A percentile compares a stretch with the other conserved stretches of the same genome.
These are phyloP conservation scores for Ctenoplectra terminalis DNA, from an alignment of 1,140 invertebrate genomes.

Conservation along the genomic window DNA sequence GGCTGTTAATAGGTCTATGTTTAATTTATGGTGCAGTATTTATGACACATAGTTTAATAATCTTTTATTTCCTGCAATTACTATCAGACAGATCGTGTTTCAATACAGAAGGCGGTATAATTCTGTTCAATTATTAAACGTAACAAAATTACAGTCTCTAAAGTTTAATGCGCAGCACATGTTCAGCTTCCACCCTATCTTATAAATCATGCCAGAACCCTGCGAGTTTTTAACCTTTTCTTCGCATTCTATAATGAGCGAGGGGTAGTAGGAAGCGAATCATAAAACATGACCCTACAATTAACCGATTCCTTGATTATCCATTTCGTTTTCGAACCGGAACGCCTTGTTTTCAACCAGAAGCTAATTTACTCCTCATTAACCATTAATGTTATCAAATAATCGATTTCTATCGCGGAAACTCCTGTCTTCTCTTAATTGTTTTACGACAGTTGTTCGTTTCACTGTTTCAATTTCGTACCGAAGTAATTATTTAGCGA, in stretches of 20 bases:
- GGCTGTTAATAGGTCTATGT: too few species aligned
- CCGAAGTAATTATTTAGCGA: too few species aligned
- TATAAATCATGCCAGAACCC: constrained; percentile 69
- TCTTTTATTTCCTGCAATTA: not conserved
- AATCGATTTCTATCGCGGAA: not conserved
- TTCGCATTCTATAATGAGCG: constrained; percentile 52
- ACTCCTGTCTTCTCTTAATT: too few species aligned
- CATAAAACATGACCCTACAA: constrained; percentile 78
- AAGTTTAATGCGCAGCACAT: constrained; percentile 67
- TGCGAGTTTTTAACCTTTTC: constrained; percentile 67
- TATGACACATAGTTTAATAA: too few species aligned
- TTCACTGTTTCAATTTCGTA: not conserved
- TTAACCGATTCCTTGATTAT: constrained; percentile 80
- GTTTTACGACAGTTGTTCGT: not conserved
- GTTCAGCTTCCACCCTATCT: constrained; percentile 56
- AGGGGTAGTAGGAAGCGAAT: constrained; percentile 55
- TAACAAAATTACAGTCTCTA: constrained; percentile 50
- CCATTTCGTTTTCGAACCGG: constrained; percentile 70
- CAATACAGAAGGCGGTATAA: constrained; percentile 4
- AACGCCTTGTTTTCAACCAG: constrained; percentile 55
- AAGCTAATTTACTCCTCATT: constrained; percentile 72
- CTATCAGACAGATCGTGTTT: too few species aligned
- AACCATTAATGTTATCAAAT: constrained; percentile 57
- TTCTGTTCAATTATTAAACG: constrained; percentile 41
- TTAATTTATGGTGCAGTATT: too few species aligned